These are phyloP conservation scores for Caretta caretta DNA, from an alignment of 2,113 vertebrate species.

Conservation along the genomic window DNA sequence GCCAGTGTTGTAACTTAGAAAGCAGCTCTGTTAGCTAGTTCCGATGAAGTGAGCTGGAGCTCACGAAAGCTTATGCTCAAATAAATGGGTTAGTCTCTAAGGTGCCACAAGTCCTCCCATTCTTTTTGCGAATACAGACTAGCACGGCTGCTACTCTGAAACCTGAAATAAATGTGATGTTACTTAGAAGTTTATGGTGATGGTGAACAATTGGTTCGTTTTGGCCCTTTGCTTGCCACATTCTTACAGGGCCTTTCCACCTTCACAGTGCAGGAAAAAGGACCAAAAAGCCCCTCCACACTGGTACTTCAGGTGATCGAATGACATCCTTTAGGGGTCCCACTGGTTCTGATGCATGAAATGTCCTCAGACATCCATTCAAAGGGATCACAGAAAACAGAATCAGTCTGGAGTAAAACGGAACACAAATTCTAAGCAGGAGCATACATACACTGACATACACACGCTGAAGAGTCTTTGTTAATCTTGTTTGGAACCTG, in stretches of 20 bases:
- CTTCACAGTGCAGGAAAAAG: background rate
- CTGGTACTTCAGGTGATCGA: background rate
- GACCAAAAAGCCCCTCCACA: background rate
- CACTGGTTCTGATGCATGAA: accelerated
- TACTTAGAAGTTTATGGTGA: background rate
- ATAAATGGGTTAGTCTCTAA: too few relatives aligned
- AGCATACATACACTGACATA: background rate
- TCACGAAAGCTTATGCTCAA: too few relatives aligned
- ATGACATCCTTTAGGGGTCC: background rate
- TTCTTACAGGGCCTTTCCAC: background rate
- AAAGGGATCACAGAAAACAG: background rate
- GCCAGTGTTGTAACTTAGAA: background rate
- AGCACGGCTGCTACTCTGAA: too few relatives aligned
- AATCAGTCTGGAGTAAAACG: background rate
- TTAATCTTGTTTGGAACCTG: background rate
- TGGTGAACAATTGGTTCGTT: background rate
- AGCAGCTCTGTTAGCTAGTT: background rate
- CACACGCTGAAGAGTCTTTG: background rate
- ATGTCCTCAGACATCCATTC: accelerated
- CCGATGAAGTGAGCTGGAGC: too few relatives aligned
- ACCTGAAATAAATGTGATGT: background rate
- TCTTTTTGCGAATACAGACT: too few relatives aligned
- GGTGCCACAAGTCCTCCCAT: too few relatives aligned
- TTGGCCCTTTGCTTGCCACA: background rate
- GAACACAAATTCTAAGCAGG: background rate